Evolutionary conservation across 2,797 vertebrate species (phyloP).

Genomic region (Lepidocolaptes lacrymiger): DNA sequence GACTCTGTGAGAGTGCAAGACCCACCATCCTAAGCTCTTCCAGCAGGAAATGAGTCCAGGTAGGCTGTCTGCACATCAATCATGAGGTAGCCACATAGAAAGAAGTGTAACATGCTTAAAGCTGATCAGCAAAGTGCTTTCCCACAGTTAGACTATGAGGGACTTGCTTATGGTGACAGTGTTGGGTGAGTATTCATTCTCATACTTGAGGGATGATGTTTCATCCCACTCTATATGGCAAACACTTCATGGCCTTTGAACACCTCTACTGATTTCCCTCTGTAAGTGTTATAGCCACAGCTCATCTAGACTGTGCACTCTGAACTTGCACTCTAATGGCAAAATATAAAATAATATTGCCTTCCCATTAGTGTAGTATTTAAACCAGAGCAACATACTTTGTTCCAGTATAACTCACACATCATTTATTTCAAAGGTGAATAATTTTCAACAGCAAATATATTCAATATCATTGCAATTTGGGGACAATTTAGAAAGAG

Average conservation of each 20-base stretch:
- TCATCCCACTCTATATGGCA: neutral
- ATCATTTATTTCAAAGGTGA: neutral
- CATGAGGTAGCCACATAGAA: neutral
- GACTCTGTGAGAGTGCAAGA: neutral
- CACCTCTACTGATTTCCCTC: neutral
- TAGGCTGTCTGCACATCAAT: neutral
- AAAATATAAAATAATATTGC: neutral
- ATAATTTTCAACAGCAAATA: neutral
- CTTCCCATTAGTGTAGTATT: neutral
- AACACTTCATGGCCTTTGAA: neutral
- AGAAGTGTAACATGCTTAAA: neutral
- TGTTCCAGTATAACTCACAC: neutral
- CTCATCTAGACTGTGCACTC: neutral
- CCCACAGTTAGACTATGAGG: neutral
- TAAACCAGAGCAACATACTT: neutral
- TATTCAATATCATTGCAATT: neutral
- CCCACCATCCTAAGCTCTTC: neutral
- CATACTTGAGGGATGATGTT: fast-evolving
- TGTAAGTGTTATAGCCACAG: neutral
- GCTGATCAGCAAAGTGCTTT: neutral
- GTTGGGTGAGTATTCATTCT: neutral
- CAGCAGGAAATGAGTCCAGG: neutral
- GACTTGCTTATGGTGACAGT: neutral
- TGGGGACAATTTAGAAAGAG: neutral
- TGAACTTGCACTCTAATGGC: neutral